Base-by-base conservation (phyloP, 2,888 invertebrate genomes). In the Eristalis tenax region DNA sequence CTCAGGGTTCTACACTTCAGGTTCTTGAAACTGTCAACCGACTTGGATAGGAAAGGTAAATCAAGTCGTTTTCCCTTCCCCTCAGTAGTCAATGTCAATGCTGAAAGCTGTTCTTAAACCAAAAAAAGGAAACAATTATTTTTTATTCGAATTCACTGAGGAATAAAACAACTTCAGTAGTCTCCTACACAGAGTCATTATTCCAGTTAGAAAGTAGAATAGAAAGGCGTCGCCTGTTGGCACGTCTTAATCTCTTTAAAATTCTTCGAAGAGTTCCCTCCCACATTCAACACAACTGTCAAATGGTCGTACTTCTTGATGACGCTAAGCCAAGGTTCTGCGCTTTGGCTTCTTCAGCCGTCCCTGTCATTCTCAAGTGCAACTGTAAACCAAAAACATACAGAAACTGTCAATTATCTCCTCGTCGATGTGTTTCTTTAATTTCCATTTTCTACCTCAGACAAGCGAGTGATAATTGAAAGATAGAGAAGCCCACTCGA, bases 331-430 rank as follows among this genome's bases (percentile, higher is more conserved):
- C 50, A 50, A 50, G 50, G 38, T 13, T 8, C 18, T 8, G 50
- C 18, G 50, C 50, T 18, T 18, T 50, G 18, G 50, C 50, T 50
- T 50, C 50, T 50, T 50, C 18, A 18, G 10, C 18, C 18, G 50
- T 18, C 18, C n/a, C 50, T 50, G 50, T 50, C 18, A 59, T 57
- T 74, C 61, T 69, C 32, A 71, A 83, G 73, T 73, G 73, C 68
- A 78, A 75, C 70, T 83, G 74, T 79, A 69, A 79, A 59, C 18
- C 63, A 11, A 59, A 65, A 64, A 64, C 57, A 69, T 50, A 74
- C 56, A 70, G 65, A 64, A 66, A 71, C 10, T 66, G n/a, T 71
- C 70, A 76, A 71, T 70, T 76, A 80, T 76, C 80, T 71, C 76
- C 75, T 84, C 84, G 70, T 76, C 18, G 18, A 50, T 50, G 50